Percentiles rank a stretch among this genome's conserved stretches.
These are phyloP conservation scores for Zootoca vivipara DNA, from an alignment of 2,113 vertebrate genomes.

Conservation along the genomic window DNA sequence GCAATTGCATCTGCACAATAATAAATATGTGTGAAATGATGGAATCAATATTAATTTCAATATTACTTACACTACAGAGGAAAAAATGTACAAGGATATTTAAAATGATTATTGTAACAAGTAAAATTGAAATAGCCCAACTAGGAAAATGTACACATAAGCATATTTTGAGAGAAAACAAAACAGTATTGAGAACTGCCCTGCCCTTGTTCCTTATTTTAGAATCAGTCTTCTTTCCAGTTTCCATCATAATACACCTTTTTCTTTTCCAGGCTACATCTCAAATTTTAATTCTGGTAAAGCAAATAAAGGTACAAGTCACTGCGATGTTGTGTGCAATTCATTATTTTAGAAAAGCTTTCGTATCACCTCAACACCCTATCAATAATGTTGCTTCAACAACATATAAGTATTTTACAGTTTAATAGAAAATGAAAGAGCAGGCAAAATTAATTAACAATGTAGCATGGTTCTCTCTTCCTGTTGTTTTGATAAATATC, in stretches of 20 bases:
- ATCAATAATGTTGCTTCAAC: not conserved
- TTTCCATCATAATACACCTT: not conserved
- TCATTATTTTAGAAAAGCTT: not conserved
- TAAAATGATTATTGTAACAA: not conserved
- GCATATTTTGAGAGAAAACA: too few species aligned
- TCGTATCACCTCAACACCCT: too few species aligned
- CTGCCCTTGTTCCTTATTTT: not conserved
- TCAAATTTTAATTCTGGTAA: not conserved
- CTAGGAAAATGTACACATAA: too few species aligned
- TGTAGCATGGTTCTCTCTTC: fast-evolving
- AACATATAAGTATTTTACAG: not conserved
- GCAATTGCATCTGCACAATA: not conserved
- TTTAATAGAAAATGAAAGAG: not conserved
- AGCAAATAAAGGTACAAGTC: not conserved
- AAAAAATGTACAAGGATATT: not conserved
- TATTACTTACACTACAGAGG: not conserved
- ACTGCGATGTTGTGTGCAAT: not conserved
- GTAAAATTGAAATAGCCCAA: too few species aligned
- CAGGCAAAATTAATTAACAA: fast-evolving
- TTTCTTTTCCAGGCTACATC: not conserved
- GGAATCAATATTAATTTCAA: not conserved
- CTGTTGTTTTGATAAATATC: not conserved
- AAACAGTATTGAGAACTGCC: not conserved
- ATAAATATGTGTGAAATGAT: not conserved
- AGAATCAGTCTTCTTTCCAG: not conserved